phyloP scores from a whole-genome alignment of 2,113 vertebrate species.

The Grus americana region DNA sequence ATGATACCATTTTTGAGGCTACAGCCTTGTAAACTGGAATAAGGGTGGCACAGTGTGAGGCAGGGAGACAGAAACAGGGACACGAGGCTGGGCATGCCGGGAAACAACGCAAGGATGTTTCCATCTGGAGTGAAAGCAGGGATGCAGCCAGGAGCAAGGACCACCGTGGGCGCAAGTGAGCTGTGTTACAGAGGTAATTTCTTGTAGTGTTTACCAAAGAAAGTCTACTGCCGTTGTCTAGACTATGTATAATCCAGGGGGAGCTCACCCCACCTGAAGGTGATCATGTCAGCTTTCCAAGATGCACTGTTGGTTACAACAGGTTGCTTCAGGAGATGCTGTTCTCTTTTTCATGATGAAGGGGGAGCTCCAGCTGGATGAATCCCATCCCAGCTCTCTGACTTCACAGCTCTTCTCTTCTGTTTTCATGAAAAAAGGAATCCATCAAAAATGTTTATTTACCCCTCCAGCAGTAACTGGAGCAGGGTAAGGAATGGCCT shows the following conservation, averaged over 20 bases:
- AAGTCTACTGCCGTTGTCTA: background rate
- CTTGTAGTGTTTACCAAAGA: background rate
- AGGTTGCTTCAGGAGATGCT: background rate
- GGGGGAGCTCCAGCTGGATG: background rate
- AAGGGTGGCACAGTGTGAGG: conserved; percentile 23
- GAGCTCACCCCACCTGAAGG: background rate
- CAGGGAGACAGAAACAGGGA: background rate
- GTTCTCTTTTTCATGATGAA: background rate
- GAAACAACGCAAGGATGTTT: rapidly evolving
- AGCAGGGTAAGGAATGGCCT: background rate
- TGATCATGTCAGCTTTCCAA: background rate
- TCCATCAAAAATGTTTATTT: background rate
- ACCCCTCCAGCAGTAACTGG: background rate
- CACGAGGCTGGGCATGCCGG: background rate
- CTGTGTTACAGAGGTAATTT: background rate
- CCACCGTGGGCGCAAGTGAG: rapidly evolving
- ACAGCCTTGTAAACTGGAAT: conserved; percentile 14
- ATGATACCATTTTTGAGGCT: background rate
- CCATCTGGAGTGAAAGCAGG: background rate
- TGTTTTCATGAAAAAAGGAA: background rate
- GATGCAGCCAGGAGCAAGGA: background rate
- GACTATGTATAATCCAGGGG: background rate
- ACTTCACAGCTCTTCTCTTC: background rate
- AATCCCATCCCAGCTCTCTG: background rate
- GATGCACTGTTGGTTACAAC: background rate